Evolutionary conservation across 92 coral and sea anemone genomes (phyloP), one percentile per base, ranked within the genome.

Genomic region (Bergia sp.): DNA sequence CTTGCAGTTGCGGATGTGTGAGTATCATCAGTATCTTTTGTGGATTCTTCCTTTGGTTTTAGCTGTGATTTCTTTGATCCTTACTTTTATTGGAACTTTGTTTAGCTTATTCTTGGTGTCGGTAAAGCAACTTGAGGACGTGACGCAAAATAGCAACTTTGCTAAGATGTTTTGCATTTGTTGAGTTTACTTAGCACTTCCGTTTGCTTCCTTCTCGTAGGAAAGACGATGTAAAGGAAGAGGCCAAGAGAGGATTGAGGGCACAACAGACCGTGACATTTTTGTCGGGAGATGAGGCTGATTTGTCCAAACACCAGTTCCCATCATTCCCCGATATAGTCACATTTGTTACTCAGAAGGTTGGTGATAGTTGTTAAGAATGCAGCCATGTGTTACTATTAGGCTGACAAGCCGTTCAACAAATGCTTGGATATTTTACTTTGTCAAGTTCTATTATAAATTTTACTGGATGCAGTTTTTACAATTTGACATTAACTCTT

Each of bases 141-240:
- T 21, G 69, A 2, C 69, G 29, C 6, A 18, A 61, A 21, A 61
- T 4, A 61, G 20, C 5, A 18, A 0, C 2, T 11, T 7, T 50
- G 57, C 57, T 7, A 9, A 50, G 57, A 50, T 45, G 23, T 3
- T 40, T 23, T 20, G 13, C 12, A 1, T 76, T 40, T 6, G 23
- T 21, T 11, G 18, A 40, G 79, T 12, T 75, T 39, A 20, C 41
- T 37, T 10, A 10, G 23, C 15, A 7, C 4, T 53, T 16, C 4
- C 18, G n/a, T 37, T 29, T 38, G 36, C 64, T 55, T 80, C 67
- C 5, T 80, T 57, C 47, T 47, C 72, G 40, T 81, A 95, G 98
- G 29, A 95, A 96, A 88, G 98, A 97, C 80, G 99, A 97, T 76
- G 96, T 97, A 44, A 94, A 91, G 41, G 99, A 97, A 85, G 99